These are phyloP conservation scores for Synaphobranchus kaupii DNA, from an alignment of 2,797 vertebrate species.

Conservation along the genomic window DNA sequence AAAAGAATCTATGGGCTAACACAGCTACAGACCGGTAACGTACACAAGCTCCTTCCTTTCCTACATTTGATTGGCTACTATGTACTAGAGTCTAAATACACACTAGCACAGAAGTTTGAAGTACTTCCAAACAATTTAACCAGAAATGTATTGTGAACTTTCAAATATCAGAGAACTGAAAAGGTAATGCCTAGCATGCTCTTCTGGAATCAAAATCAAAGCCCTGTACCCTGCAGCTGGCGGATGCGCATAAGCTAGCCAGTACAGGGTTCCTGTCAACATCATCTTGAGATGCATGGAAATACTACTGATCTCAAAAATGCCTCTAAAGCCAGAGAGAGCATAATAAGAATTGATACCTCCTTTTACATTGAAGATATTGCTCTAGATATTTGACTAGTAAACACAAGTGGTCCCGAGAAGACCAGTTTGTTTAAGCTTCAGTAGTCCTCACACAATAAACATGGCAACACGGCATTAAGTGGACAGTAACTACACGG, in stretches of 20 bases:
- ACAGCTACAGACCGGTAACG: background rate
- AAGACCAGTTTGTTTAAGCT: slow-evolving; percentile 23
- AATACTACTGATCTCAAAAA: background rate
- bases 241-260: background rate
- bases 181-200: background rate
- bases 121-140: background rate
- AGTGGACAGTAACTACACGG: background rate
- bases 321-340: background rate
- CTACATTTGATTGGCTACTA: background rate
- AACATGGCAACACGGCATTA: background rate
- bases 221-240: background rate
- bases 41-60: background rate
- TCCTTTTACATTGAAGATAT: slow-evolving; percentile 62
- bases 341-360: background rate
- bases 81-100: background rate
- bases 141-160: background rate
- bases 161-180: background rate
- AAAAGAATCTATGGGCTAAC: background rate
- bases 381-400: slow-evolving; percentile 29
- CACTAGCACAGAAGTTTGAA: background rate
- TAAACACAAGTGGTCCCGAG: slow-evolving; percentile 38
- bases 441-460: slow-evolving; percentile 21
- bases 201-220: background rate
- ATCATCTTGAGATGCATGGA: background rate
- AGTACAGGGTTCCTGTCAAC: background rate